Conservation (phyloP, 2,888 invertebrate genomes). For the Uloborus plumipes region DNA sequence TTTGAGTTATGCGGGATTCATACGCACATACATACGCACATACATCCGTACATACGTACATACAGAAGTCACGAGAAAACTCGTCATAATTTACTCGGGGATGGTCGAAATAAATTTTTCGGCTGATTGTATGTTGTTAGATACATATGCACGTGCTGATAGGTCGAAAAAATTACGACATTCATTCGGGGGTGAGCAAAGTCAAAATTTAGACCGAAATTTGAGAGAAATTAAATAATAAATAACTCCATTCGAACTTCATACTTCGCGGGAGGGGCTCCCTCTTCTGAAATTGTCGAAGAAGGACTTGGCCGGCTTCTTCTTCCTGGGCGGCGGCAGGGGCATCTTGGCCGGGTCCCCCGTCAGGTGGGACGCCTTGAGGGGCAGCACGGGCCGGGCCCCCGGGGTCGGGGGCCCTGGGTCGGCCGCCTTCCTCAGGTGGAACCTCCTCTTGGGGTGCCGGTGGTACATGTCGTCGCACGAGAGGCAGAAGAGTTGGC, state of each 20-base stretch:
- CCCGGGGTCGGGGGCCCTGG: constrained; percentile 22
- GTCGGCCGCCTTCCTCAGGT: constrained; percentile 79
- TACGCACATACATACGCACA: too few species aligned
- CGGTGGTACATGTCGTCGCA: constrained; percentile 96
- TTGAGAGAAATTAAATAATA: too few species aligned
- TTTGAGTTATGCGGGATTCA: too few species aligned
- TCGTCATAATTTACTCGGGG: too few species aligned
- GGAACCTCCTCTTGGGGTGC: constrained; percentile 88
- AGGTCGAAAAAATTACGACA: too few species aligned
- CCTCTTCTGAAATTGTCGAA: constrained; percentile 53
- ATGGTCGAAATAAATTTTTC: too few species aligned
- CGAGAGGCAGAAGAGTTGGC: constrained; percentile 87
- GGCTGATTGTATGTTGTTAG: too few species aligned
- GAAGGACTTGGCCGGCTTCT: constrained; percentile 66
- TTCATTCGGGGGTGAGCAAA: too few species aligned
- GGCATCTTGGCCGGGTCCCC: constrained; percentile 67
- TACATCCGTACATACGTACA: too few species aligned
- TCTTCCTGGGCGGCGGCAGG: constrained; percentile 77
- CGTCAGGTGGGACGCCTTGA: constrained; percentile 32
- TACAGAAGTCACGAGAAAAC: too few species aligned
- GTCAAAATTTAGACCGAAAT: too few species aligned
- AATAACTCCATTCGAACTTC: constrained; percentile 8
- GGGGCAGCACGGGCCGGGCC: constrained; percentile 42
- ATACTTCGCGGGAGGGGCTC: constrained; percentile 49
- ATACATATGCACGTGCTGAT: too few species aligned